Evolutionary conservation across 2,113 vertebrate species (phyloP).

Genomic region (Circaetus gallicus): DNA sequence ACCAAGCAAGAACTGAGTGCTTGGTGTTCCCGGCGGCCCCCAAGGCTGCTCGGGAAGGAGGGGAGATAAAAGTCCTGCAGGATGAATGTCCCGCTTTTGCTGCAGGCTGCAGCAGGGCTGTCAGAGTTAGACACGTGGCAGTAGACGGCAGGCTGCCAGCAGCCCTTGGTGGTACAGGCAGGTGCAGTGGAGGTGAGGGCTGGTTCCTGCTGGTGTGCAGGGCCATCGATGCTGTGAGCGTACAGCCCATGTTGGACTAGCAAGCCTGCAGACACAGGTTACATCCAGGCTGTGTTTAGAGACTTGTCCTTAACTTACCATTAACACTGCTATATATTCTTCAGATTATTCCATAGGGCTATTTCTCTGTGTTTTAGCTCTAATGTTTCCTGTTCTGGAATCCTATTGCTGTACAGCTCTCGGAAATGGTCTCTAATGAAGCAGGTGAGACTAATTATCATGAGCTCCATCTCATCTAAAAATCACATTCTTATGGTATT

Average conservation of each 20-base stretch:
- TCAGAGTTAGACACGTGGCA: fast-evolving
- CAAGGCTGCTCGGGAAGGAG: background rate
- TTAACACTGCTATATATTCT: background rate
- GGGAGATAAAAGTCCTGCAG: background rate
- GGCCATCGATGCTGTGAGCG: background rate
- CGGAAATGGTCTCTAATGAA: background rate
- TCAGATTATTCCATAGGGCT: background rate
- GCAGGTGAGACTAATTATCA: background rate
- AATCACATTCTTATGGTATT: background rate
- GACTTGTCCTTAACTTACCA: background rate
- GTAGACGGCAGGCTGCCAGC: background rate
- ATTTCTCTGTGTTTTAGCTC: background rate
- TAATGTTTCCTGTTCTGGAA: background rate
- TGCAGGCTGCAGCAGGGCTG: fast-evolving
- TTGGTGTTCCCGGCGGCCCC: background rate
- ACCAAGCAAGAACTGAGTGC: background rate
- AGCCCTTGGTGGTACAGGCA: too few species aligned
- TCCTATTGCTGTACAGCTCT: background rate
- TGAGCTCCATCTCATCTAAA: background rate
- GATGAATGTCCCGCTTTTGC: fast-evolving
- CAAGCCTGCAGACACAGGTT: background rate
- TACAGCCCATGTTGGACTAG: background rate
- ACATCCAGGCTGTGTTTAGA: background rate
- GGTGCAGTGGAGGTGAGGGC: too few species aligned
- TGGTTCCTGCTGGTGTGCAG: background rate